Base-by-base conservation (phyloP, 2,797 vertebrate species). In the Tinamus major region DNA sequence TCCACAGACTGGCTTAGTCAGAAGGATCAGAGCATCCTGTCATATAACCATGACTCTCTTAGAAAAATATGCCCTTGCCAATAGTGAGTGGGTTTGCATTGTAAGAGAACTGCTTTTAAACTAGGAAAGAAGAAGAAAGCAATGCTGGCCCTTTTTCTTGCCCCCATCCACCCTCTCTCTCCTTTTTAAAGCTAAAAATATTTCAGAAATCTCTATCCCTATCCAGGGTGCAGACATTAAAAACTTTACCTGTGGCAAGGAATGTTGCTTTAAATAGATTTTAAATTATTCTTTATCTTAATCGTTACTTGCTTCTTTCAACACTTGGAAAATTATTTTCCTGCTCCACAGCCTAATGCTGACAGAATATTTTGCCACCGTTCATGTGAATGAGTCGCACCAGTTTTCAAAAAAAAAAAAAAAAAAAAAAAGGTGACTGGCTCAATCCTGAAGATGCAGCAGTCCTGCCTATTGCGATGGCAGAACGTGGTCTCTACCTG, bases 401-500 rank as follows among this genome's bases (percentile, higher is more conserved):
- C 11, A 7, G 35, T 39, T 21, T 33, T 61, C 33, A 44, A 51
- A 46, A 64, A 53, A 48, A 68, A n/a, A n/a, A n/a, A n/a, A n/a
- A n/a, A n/a, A n/a, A n/a, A n/a, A n/a, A n/a, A n/a, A n/a, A n/a
- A n/a, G 9, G 13, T 31, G 53, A 21, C 18, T 65, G 17, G 51
- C 51, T 79, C 13, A 59, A 39, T 27, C 65, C 26, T 29, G 62
- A 18, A 70, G 67, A 42, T 4, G 14, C n/a, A 67, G 21, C n/a
- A 67, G 24, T 14, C 27, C n/a, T 48, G n/a, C 55, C 62, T 56
- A 33, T 55, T 69, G 18, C 51, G 13, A 29, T 1, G 4, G 59
- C 65, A 81, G 62, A 20, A 58, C 17, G 21, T 5, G 6, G 59
- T 48, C 29, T 59, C 37, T 94, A 98, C 98, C 97, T 98, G 96